These are phyloP conservation scores for Bilobella aurantiaca DNA, from an alignment of 1,140 invertebrate genomes.

Conservation along the genomic window DNA sequence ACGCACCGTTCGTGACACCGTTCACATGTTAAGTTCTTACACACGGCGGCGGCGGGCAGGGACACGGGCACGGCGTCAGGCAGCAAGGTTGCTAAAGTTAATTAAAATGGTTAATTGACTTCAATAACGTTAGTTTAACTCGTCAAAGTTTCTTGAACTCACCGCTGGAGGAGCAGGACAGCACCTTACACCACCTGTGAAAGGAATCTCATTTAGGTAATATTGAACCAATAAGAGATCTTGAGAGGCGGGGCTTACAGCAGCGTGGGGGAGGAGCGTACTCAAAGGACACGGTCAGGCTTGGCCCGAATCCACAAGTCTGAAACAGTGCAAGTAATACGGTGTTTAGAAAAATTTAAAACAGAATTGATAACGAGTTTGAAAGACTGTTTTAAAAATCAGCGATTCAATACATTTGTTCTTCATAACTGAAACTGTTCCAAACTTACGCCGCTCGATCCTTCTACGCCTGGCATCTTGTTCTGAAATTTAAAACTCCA, in stretches of 20 bases:
- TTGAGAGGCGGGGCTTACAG: background rate
- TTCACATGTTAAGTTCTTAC: background rate
- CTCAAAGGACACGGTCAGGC: background rate
- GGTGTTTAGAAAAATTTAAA: background rate
- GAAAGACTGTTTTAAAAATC: background rate
- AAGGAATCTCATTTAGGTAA: background rate
- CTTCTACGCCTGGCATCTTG: background rate
- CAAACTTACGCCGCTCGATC: conserved; percentile 1
- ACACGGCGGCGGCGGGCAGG: background rate
- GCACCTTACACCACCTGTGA: background rate
- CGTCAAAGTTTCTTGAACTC: background rate
- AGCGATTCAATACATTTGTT: too few relatives aligned
- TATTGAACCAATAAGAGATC: background rate
- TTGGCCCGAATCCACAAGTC: background rate
- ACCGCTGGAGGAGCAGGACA: conserved; percentile 1
- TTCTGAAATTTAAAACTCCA: too few relatives aligned
- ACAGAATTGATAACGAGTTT: background rate
- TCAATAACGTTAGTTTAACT: background rate
- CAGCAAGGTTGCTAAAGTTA: background rate
- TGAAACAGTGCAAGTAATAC: background rate
- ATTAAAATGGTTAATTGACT: background rate
- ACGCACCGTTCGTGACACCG: too few relatives aligned
- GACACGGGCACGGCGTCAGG: background rate
- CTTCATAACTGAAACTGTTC: too few relatives aligned
- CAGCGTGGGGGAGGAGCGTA: background rate